Conservation (phyloP, 2,888 invertebrate genomes). For the Bombyx huttoni region DNA sequence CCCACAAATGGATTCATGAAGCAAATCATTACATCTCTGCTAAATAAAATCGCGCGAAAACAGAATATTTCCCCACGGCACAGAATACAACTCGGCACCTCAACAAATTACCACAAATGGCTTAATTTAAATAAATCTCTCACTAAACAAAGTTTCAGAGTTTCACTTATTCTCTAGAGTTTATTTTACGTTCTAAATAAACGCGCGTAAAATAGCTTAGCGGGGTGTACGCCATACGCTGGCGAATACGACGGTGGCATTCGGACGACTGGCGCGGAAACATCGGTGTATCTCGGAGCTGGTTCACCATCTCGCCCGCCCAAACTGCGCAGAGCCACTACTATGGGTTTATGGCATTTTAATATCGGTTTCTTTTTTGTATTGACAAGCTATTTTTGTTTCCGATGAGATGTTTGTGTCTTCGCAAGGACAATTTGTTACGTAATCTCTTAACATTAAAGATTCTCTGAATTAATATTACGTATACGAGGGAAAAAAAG, state of each 20-base stretch:
- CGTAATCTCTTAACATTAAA: neutral
- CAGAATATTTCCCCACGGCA: too few species aligned
- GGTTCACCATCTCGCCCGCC: slow-evolving; percentile 21
- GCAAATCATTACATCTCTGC: too few species aligned
- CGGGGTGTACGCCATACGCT: slow-evolving; percentile 10
- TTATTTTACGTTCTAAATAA: neutral
- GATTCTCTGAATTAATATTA: too few species aligned
- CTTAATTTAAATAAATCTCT: too few species aligned
- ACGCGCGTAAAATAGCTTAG: slow-evolving; percentile 1
- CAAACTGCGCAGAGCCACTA: slow-evolving; percentile 27
- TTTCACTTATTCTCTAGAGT: too few species aligned
- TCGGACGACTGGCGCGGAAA: slow-evolving; percentile 27
- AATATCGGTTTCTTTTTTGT: slow-evolving; percentile 16
- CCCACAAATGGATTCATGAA: too few species aligned
- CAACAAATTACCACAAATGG: too few species aligned
- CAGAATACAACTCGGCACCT: too few species aligned
- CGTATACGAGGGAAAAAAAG: too few species aligned
- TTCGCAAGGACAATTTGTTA: neutral
- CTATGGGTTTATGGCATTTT: slow-evolving; percentile 19
- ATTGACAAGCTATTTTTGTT: slow-evolving; percentile 4
- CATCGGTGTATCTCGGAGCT: slow-evolving; percentile 10
- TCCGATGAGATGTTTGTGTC: neutral
- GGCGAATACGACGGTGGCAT: slow-evolving; percentile 11
- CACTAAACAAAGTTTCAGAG: too few species aligned
- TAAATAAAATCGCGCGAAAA: too few species aligned